Conservation (phyloP, 2,113 vertebrate species). For the Ammodytes marinus region DNA sequence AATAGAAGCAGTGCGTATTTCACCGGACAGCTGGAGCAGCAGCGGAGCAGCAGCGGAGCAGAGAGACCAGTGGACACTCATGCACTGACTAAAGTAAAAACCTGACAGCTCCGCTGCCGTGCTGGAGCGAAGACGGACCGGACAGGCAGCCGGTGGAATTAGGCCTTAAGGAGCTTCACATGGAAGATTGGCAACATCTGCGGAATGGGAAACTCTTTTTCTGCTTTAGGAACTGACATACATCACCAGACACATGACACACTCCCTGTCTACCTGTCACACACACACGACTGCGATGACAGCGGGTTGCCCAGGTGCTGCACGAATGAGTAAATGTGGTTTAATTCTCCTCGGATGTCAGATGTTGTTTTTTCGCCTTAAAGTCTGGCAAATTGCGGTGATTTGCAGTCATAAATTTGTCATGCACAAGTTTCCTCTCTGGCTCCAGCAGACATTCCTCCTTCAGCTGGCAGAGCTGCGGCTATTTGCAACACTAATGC, state of each 20-base stretch:
- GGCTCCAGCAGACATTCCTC: slow-evolving; percentile 58
- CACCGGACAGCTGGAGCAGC: too few relatives aligned
- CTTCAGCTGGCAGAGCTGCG: slow-evolving; percentile 47
- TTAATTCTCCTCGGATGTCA: slow-evolving; percentile 38
- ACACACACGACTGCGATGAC: slow-evolving; percentile 38
- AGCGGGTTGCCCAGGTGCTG: slow-evolving; percentile 32
- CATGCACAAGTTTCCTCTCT: slow-evolving; percentile 54
- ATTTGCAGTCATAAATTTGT: slow-evolving; percentile 66
- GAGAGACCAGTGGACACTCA: too few relatives aligned
- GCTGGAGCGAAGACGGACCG: too few relatives aligned
- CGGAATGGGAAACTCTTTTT: neutral
- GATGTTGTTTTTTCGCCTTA: slow-evolving; percentile 29
- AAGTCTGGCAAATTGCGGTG: slow-evolving; percentile 45
- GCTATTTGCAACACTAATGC: slow-evolving; percentile 25
- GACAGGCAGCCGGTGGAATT: too few relatives aligned
- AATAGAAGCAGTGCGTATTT: too few relatives aligned
- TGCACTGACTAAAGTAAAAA: too few relatives aligned
- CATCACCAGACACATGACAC: slow-evolving; percentile 5
- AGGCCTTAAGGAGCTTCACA: neutral
- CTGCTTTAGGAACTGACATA: neutral
- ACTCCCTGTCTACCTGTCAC: neutral
- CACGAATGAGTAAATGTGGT: slow-evolving; percentile 6
- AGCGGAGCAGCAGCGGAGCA: too few relatives aligned
- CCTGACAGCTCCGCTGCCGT: too few relatives aligned
- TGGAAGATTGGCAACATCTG: neutral